Percentiles rank a stretch among this genome's conserved stretches.
Conservation (phyloP, 1,140 invertebrate species). For the Brevipalpus yothersi region DNA sequence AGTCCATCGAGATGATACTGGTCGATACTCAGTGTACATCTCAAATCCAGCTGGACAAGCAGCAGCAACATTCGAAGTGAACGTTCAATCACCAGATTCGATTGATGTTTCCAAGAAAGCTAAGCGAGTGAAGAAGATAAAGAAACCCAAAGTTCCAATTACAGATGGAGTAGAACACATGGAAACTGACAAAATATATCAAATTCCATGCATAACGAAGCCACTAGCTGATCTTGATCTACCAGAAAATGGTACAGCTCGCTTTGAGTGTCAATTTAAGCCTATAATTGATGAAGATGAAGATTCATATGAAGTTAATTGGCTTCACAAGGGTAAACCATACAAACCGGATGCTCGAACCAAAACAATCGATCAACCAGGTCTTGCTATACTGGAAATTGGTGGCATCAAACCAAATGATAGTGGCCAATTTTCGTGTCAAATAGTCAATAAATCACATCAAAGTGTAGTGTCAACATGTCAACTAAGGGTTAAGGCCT, state of each 20-base stretch:
- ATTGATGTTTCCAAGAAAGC: constrained; percentile 57
- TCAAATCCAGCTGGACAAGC: constrained; percentile 25
- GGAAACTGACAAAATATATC: neutral
- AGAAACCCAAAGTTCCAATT: constrained; percentile 27
- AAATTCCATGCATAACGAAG: constrained; percentile 53
- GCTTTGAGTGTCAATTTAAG: constrained; percentile 92
- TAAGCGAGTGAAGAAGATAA: constrained; percentile 62
- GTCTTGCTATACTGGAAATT: constrained; percentile 28
- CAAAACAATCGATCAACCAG: constrained; percentile 29
- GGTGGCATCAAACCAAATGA: constrained; percentile 25
- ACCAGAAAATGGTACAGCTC: constrained; percentile 39
- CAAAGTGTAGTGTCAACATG: constrained; percentile 61
- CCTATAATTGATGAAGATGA: constrained; percentile 70
- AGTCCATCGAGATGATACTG: constrained; percentile 23
- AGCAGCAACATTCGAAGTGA: constrained; percentile 57
- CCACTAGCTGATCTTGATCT: constrained; percentile 32
- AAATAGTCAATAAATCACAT: constrained; percentile 22
- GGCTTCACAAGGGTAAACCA: constrained; percentile 69
- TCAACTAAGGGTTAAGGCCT: constrained; percentile 36
- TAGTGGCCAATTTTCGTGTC: constrained; percentile 29
- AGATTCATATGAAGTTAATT: constrained; percentile 51
- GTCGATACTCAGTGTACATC: constrained; percentile 25
- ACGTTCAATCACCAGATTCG: constrained; percentile 26
- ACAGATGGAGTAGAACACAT: constrained; percentile 31
- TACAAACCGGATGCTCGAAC: constrained; percentile 53